A percentile compares a stretch with the other conserved stretches of the same genome.
Evolutionary conservation across 2,888 invertebrate species (phyloP).

Genomic region (Drosophila putrida): DNA sequence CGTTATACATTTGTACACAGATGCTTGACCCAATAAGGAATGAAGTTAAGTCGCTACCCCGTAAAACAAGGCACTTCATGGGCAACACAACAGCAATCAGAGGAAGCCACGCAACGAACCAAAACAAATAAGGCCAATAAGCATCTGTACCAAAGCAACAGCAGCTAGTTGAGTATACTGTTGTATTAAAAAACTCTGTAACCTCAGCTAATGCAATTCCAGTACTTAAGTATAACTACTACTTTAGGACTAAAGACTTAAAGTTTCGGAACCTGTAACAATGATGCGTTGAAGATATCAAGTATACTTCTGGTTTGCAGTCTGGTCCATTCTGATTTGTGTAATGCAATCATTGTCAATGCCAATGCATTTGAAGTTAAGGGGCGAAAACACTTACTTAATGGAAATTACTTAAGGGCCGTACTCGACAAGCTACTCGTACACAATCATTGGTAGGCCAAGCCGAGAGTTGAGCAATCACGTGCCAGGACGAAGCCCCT

Average conservation of each 20-base stretch:
- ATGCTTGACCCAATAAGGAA: slow-evolving; percentile 74
- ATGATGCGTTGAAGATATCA: slow-evolving; percentile 52
- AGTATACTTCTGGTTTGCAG: slow-evolving; percentile 10
- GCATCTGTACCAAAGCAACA: not conserved
- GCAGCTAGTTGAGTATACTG: not conserved
- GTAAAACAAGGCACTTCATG: slow-evolving; percentile 57
- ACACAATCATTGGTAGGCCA: slow-evolving; percentile 62
- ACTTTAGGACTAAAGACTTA: slow-evolving; percentile 24
- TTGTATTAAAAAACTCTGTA: not conserved
- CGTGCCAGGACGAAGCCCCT: slow-evolving; percentile 47
- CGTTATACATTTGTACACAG: slow-evolving; percentile 53
- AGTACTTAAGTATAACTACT: no score
- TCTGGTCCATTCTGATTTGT: slow-evolving; percentile 9
- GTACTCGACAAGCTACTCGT: slow-evolving; percentile 57
- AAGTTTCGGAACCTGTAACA: slow-evolving; percentile 44
- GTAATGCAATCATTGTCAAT: slow-evolving; percentile 74
- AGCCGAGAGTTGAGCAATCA: slow-evolving; percentile 70
- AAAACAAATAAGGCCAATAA: slow-evolving; percentile 24
- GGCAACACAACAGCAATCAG: slow-evolving; percentile 52
- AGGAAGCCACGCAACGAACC: slow-evolving; percentile 26
- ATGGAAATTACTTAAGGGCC: slow-evolving; percentile 76
- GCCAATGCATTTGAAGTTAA: slow-evolving; percentile 67
- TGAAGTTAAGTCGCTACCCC: slow-evolving; percentile 35
- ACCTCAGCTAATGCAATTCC: not conserved
- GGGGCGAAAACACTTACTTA: slow-evolving; percentile 78